Conservation (phyloP, 2,888 invertebrate species). For the Lithosia quadra region DNA sequence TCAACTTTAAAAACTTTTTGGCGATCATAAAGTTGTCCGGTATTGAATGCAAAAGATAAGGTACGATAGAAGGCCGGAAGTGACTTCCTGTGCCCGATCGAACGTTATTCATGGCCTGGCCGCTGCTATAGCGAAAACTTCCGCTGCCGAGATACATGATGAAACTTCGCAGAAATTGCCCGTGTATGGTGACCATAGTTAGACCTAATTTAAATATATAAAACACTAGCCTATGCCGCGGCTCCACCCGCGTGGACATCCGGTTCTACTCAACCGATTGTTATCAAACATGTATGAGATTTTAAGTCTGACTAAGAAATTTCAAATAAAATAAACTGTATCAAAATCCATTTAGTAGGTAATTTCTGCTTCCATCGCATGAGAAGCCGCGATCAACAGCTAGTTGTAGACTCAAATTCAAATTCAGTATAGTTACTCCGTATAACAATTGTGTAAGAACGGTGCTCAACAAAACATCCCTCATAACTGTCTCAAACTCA, state of each 20-base stretch:
- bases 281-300: too few relatives aligned
- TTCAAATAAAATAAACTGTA: too few relatives aligned
- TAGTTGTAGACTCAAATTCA: too few relatives aligned
- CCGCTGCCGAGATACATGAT: conserved; percentile 53
- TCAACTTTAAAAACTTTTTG: conserved; percentile 62
- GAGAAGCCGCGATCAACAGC: too few relatives aligned
- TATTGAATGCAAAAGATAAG: conserved; percentile 62
- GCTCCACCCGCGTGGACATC: too few relatives aligned
- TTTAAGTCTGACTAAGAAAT: too few relatives aligned
- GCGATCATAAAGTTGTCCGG: conserved; percentile 63
- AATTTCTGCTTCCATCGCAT: too few relatives aligned
- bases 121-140: conserved; percentile 67
- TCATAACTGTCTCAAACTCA: neutral
- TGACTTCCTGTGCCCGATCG: conserved; percentile 61
- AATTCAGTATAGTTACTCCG: too few relatives aligned
- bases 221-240: neutral
- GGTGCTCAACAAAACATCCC: neutral
- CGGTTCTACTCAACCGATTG: too few relatives aligned
- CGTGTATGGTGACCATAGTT: conserved; percentile 37
- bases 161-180: conserved; percentile 63
- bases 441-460: neutral
- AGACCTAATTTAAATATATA: neutral
- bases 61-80: conserved; percentile 59
- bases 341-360: too few relatives aligned
- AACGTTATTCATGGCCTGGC: conserved; percentile 67